Conservation (phyloP, 2,888 invertebrate species). For the Drosophila flavopinicola region DNA sequence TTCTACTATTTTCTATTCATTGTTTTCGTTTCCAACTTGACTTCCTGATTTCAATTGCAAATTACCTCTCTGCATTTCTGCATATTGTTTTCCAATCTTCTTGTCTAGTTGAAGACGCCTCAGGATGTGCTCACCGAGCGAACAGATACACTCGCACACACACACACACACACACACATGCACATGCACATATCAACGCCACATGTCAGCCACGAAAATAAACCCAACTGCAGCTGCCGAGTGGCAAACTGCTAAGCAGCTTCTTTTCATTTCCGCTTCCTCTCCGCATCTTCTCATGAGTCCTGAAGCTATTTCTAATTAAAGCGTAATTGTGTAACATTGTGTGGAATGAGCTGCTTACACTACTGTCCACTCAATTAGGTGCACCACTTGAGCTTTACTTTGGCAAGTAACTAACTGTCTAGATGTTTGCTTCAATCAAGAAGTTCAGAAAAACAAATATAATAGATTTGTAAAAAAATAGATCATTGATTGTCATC, state of each 20-base stretch:
- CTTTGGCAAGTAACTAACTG: constrained; percentile 1
- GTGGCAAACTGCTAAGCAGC: constrained; percentile 45
- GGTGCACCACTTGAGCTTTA: constrained; percentile 14
- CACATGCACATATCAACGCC: constrained; percentile 19
- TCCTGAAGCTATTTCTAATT: constrained; percentile 61
- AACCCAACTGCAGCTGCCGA: constrained; percentile 50
- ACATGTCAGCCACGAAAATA: constrained; percentile 63
- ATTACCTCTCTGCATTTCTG: constrained; percentile 52
- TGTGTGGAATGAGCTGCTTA: constrained; percentile 12
- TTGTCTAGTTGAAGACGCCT: constrained; percentile 33
- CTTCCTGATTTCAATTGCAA: constrained; percentile 71
- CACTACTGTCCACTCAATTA: constrained; percentile 34
- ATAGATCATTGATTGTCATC: too few species aligned
- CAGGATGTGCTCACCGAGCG: background rate
- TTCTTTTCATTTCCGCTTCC: constrained; percentile 3
- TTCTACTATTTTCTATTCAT: background rate
- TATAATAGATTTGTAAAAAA: too few species aligned
- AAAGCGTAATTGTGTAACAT: constrained; percentile 59
- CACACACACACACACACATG: constrained; percentile 11
- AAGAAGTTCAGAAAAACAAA: background rate
- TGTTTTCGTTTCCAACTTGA: constrained; percentile 52
- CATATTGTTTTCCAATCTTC: constrained; percentile 46
- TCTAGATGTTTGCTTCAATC: constrained; percentile 11
- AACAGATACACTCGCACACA: too few species aligned
- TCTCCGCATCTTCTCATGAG: background rate